Conservation (phyloP, 2,888 invertebrate species). For the Ditula angustiorana region DNA sequence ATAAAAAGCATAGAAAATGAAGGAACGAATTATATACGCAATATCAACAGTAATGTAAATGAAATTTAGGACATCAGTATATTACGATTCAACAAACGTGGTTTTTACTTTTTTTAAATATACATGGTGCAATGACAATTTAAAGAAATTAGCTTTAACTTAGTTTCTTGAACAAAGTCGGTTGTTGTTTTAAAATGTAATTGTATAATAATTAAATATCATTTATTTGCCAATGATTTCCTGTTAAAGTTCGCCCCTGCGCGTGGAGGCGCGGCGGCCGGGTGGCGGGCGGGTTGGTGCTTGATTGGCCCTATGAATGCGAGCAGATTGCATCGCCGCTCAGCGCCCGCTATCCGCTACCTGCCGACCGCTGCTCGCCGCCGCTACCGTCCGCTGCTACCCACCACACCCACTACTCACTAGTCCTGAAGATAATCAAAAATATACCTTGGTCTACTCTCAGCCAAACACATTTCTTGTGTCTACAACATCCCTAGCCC, state of each 20-base stretch:
- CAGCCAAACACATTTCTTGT: conserved; percentile 23
- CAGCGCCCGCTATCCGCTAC: conserved; percentile 35
- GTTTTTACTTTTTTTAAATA: no score
- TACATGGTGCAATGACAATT: no score
- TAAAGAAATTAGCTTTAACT: no score
- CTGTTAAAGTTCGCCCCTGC: conserved; percentile 57
- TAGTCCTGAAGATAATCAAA: not conserved
- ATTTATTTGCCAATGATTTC: not conserved
- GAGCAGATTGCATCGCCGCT: conserved; percentile 77
- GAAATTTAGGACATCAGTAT: no score
- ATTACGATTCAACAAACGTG: no score
- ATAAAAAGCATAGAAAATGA: no score
- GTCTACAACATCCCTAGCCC: conserved; percentile 31
- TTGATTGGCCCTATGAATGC: conserved; percentile 85
- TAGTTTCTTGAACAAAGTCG: no score
- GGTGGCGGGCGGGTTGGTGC: conserved; percentile 76
- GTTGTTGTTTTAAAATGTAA: no score
- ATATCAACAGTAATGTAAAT: no score
- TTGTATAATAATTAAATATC: no score
- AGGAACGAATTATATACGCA: no score
- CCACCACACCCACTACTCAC: conserved; percentile 36
- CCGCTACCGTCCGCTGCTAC: conserved; percentile 48
- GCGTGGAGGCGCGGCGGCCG: conserved; percentile 69
- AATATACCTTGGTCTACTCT: not conserved
- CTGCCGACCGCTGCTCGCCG: conserved; percentile 48